Conservation (phyloP, 2,113 vertebrate species). For the Orthochromis indermauri region DNA sequence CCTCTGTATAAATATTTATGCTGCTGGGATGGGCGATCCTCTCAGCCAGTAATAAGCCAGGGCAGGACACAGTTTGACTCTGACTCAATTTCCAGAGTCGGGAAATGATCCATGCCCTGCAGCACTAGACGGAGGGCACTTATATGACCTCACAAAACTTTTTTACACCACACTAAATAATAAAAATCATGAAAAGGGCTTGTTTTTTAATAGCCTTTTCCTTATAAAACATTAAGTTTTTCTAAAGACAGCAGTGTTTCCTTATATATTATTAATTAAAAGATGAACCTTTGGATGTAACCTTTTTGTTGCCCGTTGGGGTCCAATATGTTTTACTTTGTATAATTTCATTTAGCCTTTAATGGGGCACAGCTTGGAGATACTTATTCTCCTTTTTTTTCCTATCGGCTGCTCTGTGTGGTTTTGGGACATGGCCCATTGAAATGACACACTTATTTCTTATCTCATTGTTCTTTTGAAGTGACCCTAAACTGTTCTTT, state of each 20-base stretch:
- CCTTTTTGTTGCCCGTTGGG: not conserved
- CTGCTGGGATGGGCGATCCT: slow-evolving; percentile 76
- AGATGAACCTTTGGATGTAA: not conserved
- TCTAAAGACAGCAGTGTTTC: not conserved
- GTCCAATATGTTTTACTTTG: not conserved
- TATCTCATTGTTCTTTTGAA: not conserved
- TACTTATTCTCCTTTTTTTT: not conserved
- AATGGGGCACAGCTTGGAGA: not conserved
- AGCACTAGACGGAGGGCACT: slow-evolving; percentile 49
- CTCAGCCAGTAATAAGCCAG: slow-evolving; percentile 72
- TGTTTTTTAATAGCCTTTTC: not conserved
- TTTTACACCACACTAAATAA: slow-evolving; percentile 31
- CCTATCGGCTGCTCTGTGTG: not conserved
- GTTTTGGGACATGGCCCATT: not conserved
- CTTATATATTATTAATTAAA: not conserved
- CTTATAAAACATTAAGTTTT: not conserved
- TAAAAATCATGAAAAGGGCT: not conserved
- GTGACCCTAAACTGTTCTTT: not conserved
- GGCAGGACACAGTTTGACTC: slow-evolving; percentile 65
- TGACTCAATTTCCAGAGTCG: slow-evolving; percentile 74
- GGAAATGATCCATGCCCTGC: slow-evolving; percentile 65
- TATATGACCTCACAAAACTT: slow-evolving; percentile 50
- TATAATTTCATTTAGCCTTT: not conserved
- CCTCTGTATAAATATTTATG: slow-evolving; percentile 80
- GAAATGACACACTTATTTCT: not conserved